Base-by-base conservation (phyloP, 2,888 invertebrate species). In the Stegana nigrithorax region DNA sequence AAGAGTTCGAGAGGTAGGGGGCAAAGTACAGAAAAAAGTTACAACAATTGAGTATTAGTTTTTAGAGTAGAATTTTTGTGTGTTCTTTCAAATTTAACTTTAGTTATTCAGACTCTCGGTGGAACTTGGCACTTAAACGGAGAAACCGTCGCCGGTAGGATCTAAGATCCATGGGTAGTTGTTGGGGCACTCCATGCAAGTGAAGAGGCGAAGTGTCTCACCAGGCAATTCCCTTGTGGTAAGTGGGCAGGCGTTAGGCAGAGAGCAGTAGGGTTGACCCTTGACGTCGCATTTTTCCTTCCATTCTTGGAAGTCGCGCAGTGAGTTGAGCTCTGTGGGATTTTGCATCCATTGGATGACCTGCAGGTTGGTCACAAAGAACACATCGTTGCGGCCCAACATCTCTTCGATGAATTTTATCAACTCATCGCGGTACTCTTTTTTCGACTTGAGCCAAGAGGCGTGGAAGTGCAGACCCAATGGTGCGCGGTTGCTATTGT, bases 321-420 rank as follows among this genome's bases (percentile, higher is more conserved):
- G 89, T 36, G 91, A 91, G 51, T 93, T 91, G 70, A 95, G 83
- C 85, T 96, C 96, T 27, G 94, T 95, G 60, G 96, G 96, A 78
- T 93, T 94, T 86, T 96, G 96, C 94, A 96, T 96, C 96, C 96
- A 96, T 86, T 96, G 95, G 81, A 96, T 94, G 26, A 96, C 96
- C 89, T 93, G 89, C 74, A 95, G 90, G 88, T 94, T 92, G 65
- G 95, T 96, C 67, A 95, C 94, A 85, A 96, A 96, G 88, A 96
- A 96, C 26, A 96, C 96, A 82, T 96, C 96, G 81, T 93, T 94
- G 81, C 92, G 91, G 73, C 89, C 91, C 74, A 94, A 87, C 93
- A 95, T 94, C 86, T 96, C 96, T 87, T 96, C 95, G 75, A 96
- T 95, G 87, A 96, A 96, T 85, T 94, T 95, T 84, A 93, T 91